Evolutionary conservation across 2,888 invertebrate genomes (phyloP).

Genomic region (Serrognathus titanus): DNA sequence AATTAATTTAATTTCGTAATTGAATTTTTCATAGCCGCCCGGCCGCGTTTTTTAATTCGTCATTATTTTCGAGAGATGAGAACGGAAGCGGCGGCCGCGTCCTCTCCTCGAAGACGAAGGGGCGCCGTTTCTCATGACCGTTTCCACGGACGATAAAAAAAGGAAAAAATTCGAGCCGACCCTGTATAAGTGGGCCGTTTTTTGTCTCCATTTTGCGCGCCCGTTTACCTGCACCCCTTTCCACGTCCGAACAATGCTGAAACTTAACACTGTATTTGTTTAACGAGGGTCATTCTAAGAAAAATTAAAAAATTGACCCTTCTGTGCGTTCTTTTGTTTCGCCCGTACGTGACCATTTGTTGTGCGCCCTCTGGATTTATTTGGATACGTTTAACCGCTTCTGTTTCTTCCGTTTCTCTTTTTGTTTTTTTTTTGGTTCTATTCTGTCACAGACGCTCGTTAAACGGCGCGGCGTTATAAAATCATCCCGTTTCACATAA

Average conservation of each 20-base stretch:
- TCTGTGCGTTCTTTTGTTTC: background rate
- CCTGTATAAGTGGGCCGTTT: constrained; percentile 2
- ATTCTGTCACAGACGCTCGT: no score
- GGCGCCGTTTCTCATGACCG: background rate
- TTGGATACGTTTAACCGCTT: background rate
- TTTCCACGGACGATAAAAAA: no score
- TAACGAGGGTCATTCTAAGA: constrained; percentile 24
- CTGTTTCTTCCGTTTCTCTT: background rate
- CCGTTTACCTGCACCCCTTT: constrained; percentile 1
- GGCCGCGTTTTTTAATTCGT: background rate
- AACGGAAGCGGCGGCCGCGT: no score
- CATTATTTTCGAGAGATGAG: no score
- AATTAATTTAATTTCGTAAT: constrained; percentile 51
- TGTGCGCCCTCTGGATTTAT: background rate
- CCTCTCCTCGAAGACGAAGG: background rate
- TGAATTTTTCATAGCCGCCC: constrained; percentile 41
- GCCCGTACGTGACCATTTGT: background rate
- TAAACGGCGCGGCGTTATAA: no score
- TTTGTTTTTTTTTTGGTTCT: no score
- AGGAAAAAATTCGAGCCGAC: no score
- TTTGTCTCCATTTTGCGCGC: constrained; percentile 15
- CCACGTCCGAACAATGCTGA: constrained; percentile 18
- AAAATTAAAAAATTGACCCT: constrained; percentile 27
- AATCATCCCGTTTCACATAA: no score
- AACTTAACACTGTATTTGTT: constrained; percentile 28